Base-by-base conservation (phyloP, 2,888 invertebrate genomes). In the Drosophila mulleri region DNA sequence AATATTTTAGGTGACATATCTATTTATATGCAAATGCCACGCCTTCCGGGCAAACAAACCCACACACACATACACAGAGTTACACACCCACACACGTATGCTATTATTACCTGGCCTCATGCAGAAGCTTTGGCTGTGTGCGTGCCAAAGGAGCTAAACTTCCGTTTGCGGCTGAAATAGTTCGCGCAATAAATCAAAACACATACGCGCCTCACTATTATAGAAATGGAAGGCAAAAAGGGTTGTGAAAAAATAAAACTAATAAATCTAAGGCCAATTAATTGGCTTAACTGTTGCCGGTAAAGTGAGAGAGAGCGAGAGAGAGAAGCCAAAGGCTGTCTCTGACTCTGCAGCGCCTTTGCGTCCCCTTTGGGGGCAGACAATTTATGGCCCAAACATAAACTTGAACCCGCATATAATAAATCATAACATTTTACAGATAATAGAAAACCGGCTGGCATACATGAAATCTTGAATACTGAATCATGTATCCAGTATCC, bases 241-340 rank as follows among this genome's bases (percentile, higher is more conserved):
- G 57, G 54, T 53, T 56, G 47, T 42, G 18, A 41, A 72, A 78
- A 76, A 82, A 78, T 64, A 68, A 48, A 88, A 75, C 85, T 88
- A 89, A 84, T 84, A 84, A 89, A 84, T 84, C 88, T 84, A 82
- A 75, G 68, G 85, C 84, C 84, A 84, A 84, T 84, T 84, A 84
- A 84, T 84, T 89, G 84, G 89, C 84, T 82, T 84, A 89, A 89
- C 88, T 89, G 89, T 72, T 84, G 77, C 71, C 80, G 85, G 85
- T 71, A 58, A 58, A 29, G 50, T 45, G 66, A 18, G 54, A 48
- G 54, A 53, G 66, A 32, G 54, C 48, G 66, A 32, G 54, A 53
- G 66, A 32, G 54, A 53, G 63, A 18, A 32, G 18, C 18, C 18
- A 50, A 18, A 50, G 12, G 62, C 61, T 26, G 16, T 23, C 5